Conservation (phyloP, 1,140 invertebrate genomes). For the Akabosia matsudoensis region DNA sequence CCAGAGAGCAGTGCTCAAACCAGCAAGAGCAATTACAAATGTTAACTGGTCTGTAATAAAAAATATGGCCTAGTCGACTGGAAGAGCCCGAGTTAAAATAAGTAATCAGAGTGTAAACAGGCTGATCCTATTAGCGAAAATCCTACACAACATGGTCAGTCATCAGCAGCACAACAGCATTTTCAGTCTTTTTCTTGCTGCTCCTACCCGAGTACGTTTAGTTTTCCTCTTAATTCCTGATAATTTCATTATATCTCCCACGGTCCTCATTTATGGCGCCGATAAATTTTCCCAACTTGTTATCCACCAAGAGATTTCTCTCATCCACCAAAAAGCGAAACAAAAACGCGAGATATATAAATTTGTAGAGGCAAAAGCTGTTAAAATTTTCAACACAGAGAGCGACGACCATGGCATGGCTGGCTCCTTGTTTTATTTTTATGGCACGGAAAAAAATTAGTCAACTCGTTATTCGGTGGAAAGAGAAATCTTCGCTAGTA, state of each 20-base stretch:
- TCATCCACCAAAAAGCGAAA: neutral
- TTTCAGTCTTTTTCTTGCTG: neutral
- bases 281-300: conserved; percentile 12
- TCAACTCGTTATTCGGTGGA: neutral
- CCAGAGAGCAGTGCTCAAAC: neutral
- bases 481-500: no score
- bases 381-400: no score
- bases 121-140: no score
- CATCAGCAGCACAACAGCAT: neutral
- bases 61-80: neutral
- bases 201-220: neutral
- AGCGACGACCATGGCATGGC: no score
- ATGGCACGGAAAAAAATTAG: neutral
- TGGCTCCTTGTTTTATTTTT: no score
- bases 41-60: neutral
- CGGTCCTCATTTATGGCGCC: conserved; percentile 8
- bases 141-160: neutral
- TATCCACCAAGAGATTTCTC: neutral
- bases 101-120: no score
- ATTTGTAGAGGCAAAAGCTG: no score
- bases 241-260: conserved; percentile 23
- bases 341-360: no score
- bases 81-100: no score
- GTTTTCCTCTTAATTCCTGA: conserved; percentile 1
- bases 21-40: neutral